Evolutionary conservation across 92 coral and sea anemone genomes (phyloP).

Genomic region (Blastomussa wellsi): DNA sequence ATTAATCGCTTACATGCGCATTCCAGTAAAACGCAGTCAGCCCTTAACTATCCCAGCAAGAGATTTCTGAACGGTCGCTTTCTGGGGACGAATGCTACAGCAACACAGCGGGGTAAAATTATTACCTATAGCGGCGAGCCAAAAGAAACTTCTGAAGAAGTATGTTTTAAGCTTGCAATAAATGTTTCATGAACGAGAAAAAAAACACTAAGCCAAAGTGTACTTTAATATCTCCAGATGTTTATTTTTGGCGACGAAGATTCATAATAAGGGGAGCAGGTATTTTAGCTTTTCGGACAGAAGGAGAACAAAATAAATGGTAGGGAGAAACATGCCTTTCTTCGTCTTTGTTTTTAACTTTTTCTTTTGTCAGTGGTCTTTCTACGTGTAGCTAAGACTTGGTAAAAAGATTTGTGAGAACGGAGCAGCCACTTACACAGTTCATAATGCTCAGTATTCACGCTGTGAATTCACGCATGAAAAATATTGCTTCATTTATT

Average conservation of each 20-base stretch:
- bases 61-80: conserved; percentile 15
- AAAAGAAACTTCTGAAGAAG: neutral
- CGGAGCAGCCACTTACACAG: neutral
- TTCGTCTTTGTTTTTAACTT: neutral
- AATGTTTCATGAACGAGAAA: conserved; percentile 27
- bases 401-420: neutral
- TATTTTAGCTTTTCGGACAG: conserved; percentile 17
- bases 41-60: conserved; percentile 37
- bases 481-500: neutral
- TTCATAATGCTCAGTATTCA: neutral
- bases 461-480: neutral
- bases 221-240: conserved; percentile 21
- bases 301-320: conserved; percentile 5
- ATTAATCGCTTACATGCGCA: conserved; percentile 17
- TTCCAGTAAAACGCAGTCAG: conserved; percentile 39
- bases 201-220: conserved; percentile 13
- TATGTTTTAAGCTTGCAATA: conserved; percentile 3
- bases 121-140: conserved; percentile 10
- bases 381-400: neutral
- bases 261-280: conserved; percentile 19
- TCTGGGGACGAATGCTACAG: conserved; percentile 21
- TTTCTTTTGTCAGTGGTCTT: neutral
- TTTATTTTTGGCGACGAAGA: conserved; percentile 24
- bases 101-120: conserved; percentile 43
- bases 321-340: neutral